A percentile compares a stretch with the other conserved stretches of the same genome.
Conservation (phyloP, 2,888 invertebrate genomes). For the Thereva unica region DNA sequence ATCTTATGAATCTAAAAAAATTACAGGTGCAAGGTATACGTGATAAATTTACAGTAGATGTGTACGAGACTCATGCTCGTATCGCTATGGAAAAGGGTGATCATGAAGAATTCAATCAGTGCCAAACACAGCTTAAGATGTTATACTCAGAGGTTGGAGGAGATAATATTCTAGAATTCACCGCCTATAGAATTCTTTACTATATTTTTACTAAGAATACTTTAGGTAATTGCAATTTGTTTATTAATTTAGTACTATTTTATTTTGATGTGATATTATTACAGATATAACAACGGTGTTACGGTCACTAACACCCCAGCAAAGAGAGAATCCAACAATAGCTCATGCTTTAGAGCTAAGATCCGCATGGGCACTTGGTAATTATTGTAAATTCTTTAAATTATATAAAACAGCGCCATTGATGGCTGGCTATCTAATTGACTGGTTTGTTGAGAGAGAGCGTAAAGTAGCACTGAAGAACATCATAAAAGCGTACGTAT, state of each 20-base stretch:
- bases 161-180: conserved; percentile 86
- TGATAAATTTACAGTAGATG: conserved; percentile 93
- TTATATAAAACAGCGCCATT: conserved; percentile 86
- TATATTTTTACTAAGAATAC: conserved; percentile 98
- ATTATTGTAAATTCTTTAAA: conserved; percentile 90
- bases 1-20: conserved; percentile 10
- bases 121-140: conserved; percentile 96
- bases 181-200: conserved; percentile 94
- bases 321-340: conserved; percentile 81
- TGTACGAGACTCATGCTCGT: conserved; percentile 98
- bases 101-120: conserved; percentile 99
- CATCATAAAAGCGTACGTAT: conserved; percentile 96
- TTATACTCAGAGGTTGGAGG: conserved; percentile 82
- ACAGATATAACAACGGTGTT: conserved; percentile 92
- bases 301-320: conserved; percentile 75
- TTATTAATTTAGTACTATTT: neutral
- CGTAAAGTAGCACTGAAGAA: conserved; percentile 88
- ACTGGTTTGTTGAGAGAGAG: conserved; percentile 97
- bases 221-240: conserved; percentile 68
- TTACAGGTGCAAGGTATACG: conserved; percentile 90
- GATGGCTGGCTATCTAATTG: conserved; percentile 96
- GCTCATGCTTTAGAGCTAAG: conserved; percentile 85
- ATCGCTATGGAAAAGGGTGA: conserved; percentile 98
- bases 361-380: conserved; percentile 91
- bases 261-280: conserved; percentile 1